phyloP scores from a whole-genome alignment of 2,113 vertebrate genomes.

The Aptenodytes patagonicus region DNA sequence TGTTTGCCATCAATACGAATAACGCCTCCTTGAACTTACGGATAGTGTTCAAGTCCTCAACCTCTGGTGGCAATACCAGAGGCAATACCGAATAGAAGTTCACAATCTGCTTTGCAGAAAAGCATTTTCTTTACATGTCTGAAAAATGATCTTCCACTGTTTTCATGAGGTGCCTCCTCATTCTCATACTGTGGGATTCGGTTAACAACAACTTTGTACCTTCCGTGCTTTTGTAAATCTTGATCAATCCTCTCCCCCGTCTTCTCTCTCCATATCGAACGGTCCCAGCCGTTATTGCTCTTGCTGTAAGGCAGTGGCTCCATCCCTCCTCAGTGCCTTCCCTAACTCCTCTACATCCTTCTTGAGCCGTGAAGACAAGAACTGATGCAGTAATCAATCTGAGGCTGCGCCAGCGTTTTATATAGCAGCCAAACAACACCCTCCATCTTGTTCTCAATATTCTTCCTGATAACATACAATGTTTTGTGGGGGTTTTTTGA shows the following conservation, averaged over 20 bases:
- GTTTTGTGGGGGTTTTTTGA: not conserved
- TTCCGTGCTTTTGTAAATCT: not conserved
- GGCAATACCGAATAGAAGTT: not conserved
- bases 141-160: not conserved
- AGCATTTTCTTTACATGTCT: not conserved
- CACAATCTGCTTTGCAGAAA: not conserved
- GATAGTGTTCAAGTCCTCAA: not conserved
- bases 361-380: not conserved
- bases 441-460: not conserved
- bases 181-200: not conserved
- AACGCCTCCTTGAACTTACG: not conserved
- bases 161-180: not conserved
- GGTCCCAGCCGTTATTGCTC: not conserved
- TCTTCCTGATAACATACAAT: rapidly evolving
- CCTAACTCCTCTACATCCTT: not conserved
- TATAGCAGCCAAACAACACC: not conserved
- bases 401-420: not conserved
- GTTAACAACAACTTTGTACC: not conserved
- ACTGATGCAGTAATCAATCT: not conserved
- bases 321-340: not conserved
- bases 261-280: rapidly evolving
- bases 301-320: not conserved
- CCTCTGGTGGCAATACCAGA: not conserved
- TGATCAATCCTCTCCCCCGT: not conserved
- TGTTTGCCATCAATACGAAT: not conserved